Conservation (phyloP, 2,888 invertebrate species). For the Dione vanillae region DNA sequence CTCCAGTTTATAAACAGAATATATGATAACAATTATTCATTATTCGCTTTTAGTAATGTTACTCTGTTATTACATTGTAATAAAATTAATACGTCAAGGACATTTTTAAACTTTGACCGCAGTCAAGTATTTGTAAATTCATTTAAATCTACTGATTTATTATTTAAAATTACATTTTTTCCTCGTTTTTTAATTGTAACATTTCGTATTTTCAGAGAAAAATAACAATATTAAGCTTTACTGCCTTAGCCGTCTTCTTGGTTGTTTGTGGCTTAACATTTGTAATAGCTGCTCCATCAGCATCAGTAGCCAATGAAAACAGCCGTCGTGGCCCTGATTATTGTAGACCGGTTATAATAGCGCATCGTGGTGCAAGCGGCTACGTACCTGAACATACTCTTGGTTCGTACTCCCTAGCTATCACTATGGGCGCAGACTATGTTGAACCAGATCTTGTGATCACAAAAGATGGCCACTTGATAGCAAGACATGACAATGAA, state of each 20-base stretch:
- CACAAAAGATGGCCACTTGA: slow-evolving; percentile 71
- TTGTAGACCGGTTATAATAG: slow-evolving; percentile 69
- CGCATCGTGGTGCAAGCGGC: slow-evolving; percentile 76
- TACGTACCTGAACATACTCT: slow-evolving; percentile 78
- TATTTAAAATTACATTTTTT: background rate
- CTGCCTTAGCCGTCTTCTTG: slow-evolving; percentile 37
- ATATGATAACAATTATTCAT: background rate
- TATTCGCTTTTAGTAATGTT: slow-evolving; percentile 3
- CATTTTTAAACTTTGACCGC: background rate
- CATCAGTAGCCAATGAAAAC: slow-evolving; percentile 35
- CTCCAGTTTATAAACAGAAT: background rate
- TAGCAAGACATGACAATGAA: slow-evolving; percentile 76
- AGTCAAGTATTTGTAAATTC: background rate
- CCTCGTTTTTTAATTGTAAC: background rate
- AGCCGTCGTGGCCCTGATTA: slow-evolving; percentile 55
- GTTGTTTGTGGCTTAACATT: slow-evolving; percentile 37
- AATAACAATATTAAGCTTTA: slow-evolving; percentile 34
- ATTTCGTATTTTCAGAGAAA: slow-evolving; percentile 41
- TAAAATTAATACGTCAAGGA: slow-evolving; percentile 2
- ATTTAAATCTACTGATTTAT: background rate
- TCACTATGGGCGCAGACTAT: slow-evolving; percentile 76
- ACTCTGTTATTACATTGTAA: background rate
- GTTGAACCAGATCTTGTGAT: slow-evolving; percentile 77
- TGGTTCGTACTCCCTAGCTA: slow-evolving; percentile 73
- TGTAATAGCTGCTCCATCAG: slow-evolving; percentile 40